A percentile compares a stretch with the other conserved stretches of the same genome.
Evolutionary conservation across 2,888 invertebrate species (phyloP).

Genomic region (Terebella lapidaria): DNA sequence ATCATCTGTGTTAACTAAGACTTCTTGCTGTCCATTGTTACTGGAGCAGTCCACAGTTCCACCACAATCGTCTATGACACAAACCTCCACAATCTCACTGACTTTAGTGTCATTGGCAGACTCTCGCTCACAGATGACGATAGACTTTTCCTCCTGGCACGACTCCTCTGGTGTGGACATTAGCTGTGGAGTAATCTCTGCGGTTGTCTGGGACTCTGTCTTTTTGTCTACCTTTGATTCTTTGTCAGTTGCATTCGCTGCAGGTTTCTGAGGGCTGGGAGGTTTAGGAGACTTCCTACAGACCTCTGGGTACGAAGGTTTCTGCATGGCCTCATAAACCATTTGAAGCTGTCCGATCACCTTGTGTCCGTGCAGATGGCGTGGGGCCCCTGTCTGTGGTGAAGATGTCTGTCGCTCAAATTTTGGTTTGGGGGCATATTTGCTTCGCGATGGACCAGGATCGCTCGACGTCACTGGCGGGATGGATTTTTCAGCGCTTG

Average conservation of each 20-base stretch:
- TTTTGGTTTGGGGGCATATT: too few relatives aligned
- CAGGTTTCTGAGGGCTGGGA: background rate
- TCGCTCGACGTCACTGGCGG: background rate
- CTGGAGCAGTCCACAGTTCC: too few relatives aligned
- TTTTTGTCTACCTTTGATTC: too few relatives aligned
- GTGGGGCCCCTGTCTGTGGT: background rate
- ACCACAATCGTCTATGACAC: too few relatives aligned
- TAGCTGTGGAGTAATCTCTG: too few relatives aligned
- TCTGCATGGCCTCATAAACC: background rate
- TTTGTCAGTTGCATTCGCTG: too few relatives aligned
- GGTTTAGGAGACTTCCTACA: background rate
- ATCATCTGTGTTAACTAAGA: too few relatives aligned
- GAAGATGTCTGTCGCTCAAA: background rate
- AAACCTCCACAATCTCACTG: too few relatives aligned
- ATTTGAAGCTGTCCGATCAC: background rate
- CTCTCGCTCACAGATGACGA: background rate
- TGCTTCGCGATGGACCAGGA: background rate
- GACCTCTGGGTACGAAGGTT: background rate
- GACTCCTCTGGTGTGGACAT: background rate
- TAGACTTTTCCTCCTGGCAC: background rate
- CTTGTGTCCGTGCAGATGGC: background rate
- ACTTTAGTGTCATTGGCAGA: too few relatives aligned
- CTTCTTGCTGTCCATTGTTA: too few relatives aligned
- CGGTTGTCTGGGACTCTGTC: too few relatives aligned
- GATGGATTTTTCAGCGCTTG: background rate